Evolutionary conservation across 2,888 invertebrate species (phyloP), one percentile per base, ranked within the genome.

Genomic region (Eupithecia subumbrata): DNA sequence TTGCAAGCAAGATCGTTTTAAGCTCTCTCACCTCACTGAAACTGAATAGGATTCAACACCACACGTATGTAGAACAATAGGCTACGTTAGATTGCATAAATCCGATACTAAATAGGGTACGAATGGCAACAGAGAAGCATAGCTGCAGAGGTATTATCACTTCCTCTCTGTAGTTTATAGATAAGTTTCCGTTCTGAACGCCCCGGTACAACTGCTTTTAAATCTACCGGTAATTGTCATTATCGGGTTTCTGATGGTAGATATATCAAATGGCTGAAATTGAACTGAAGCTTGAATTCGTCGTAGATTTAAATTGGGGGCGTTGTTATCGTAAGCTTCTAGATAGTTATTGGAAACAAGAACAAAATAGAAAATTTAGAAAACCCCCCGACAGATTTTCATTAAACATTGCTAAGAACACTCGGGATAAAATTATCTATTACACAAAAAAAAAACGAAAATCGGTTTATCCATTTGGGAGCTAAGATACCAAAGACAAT

Each of bases 151-250:
- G 80, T 75, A 76, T 69, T 86, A 87, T 86, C 87, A 80, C 79
- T 84, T 86, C 87, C 87, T 77, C 74, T 68, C 64, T 69, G 76
- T 78, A 85, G 83, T 83, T 84, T 83, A 82, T 80, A 80, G 80
- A 82, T 77, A 79, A 71, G 80, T 78, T 85, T 86, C 87, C 87
- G 83, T 67, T n/a, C 25, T 14, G 22, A 40, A n/a, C 14, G 14
- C 18, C 40, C 37, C 67, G 22, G 34, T 37, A 43, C 68, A 22
- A 40, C 22, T 68, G 43, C 22, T 43, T 68, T 43, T 68, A 40
- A 68, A 68, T 43, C 9, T 43, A n/a, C 43, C 14, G 43, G 67
- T n/a, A 40, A 67, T 67, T 67, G 40, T 68, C 64, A 16, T 1
- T 68, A 68, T 68, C 43, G 2, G 5, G 22, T 43, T 43, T 68